Evolutionary conservation across 2,797 vertebrate species (phyloP), one percentile per base, ranked within the genome.

Genomic region (Sebastes elongatus): DNA sequence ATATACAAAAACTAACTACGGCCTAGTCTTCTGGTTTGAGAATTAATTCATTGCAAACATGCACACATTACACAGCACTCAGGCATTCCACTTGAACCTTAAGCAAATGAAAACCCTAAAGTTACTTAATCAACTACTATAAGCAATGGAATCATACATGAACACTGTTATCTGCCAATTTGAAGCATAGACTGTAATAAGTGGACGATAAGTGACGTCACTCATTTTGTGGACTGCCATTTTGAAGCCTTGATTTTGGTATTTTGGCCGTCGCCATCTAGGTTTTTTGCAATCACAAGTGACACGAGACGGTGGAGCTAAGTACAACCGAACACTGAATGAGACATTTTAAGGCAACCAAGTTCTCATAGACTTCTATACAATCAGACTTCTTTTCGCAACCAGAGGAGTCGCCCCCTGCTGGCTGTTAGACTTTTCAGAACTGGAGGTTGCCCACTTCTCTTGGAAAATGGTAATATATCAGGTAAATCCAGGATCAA

Each of bases 1-100:
- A 81, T 73, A 60, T 62, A 76, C 62, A 85, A 49, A 63, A 5
- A 30, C 14, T 20, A 53, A 52, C 49, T 59, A 28, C 72, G 35
- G 28, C 35, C 18, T 28, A 14, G 6, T 33, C 14, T 46, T 68
- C 9, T 25, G 28, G 18, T 66, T 73, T 62, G 11, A 74, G 20
- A 52, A 14, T 23, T 0, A 18, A 6, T 38, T 71, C 22, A 53
- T 33, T 32, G 10, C 8, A 10, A 65, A 32, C 65, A 42, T 3
- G 7, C 10, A 35, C 6, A 60, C 27, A 20, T 53, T 28, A 53
- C 5, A 30, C n/a, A 33, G 10, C 23, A 22, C 10, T 13, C n/a
- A 73, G 22, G 7, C 1, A n/a, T 59, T 74, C 4, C 30, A n/a
- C 27, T 62, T 42, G 8, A 76, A 68, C 27, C n/a, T 75, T 53